Conservation (phyloP, 2,113 vertebrate genomes). For the Dicentrarchus labrax region DNA sequence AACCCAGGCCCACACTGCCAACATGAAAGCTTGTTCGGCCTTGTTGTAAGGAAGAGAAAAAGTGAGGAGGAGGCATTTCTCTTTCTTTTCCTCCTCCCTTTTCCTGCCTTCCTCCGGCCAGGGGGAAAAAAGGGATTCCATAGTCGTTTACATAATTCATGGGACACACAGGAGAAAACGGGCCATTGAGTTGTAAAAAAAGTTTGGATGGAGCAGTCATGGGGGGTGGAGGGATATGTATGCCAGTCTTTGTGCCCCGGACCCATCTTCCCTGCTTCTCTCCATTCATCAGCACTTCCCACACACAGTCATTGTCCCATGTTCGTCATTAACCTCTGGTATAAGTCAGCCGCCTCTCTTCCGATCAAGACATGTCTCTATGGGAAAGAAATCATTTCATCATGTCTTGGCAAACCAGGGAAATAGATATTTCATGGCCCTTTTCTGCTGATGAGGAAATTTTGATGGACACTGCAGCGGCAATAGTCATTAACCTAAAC, state of each 20-base stretch:
- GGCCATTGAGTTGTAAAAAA: constrained; percentile 72
- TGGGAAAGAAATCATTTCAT: constrained; percentile 90
- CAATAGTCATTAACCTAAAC: constrained; percentile 71
- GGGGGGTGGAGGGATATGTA: constrained; percentile 81
- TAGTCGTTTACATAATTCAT: constrained; percentile 95
- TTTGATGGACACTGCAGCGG: constrained; percentile 68
- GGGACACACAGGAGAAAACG: constrained; percentile 90
- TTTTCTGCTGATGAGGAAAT: constrained; percentile 85
- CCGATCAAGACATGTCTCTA: constrained; percentile 88
- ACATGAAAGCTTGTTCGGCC: constrained; percentile 92
- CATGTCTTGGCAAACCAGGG: constrained; percentile 77
- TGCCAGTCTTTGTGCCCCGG: constrained; percentile 91
- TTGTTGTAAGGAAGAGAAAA: constrained; percentile 75
- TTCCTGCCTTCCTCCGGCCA: constrained; percentile 39
- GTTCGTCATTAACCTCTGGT: constrained; percentile 94
- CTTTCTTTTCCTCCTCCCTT: constrained; percentile 75
- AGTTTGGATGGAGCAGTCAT: constrained; percentile 61
- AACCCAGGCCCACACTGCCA: constrained; percentile 79
- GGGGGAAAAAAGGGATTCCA: constrained; percentile 80
- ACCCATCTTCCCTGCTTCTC: constrained; percentile 69
- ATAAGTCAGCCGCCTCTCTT: constrained; percentile 82
- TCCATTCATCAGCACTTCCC: constrained; percentile 57
- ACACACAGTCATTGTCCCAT: constrained; percentile 88
- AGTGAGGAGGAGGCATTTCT: constrained; percentile 85
- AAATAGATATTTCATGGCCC: constrained; percentile 79